Base-by-base conservation (phyloP, 1,140 invertebrate species). In the Branchinecta lynchi region DNA sequence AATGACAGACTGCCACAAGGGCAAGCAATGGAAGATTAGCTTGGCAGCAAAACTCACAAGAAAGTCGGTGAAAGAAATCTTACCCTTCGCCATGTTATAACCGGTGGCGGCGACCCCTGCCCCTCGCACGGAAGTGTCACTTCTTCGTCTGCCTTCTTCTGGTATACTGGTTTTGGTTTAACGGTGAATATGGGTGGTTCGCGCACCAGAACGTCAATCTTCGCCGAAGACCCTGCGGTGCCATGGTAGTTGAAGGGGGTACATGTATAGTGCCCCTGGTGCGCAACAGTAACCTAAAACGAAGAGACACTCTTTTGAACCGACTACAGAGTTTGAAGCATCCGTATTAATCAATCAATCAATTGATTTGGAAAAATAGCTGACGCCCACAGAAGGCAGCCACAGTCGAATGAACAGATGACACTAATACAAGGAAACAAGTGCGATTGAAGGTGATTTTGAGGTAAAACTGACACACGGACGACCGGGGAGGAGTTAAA, bases 201-300 rank as follows among this genome's bases (percentile, higher is more conserved):
- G 76, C 91, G 84, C 7, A 97, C 94, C 73, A 96, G 80, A n/a
- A 98, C 93, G 80, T 97, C 92, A 88, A 98, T 96, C 44, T 87
- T 84, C 43, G 89, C 90, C 66, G 93, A 97, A 66, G 89, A 88
- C 7, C 92, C 90, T 73, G 93, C 92, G 7, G 90, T 92, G 67
- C 93, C 94, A 75, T 96, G 88, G 17, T 88, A 86, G 77, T 96
- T 97, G 77, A 94, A 94, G 10, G 94, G 93, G 10, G 91, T 95
- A 78, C 94, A 98, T 46, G 90, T 92, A 78, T 97, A 98, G 72
- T 87, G 80, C 3, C 89, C 89, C 79, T 93, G 89, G 77, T 95
- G 89, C 77, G 89, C 90, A 78, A 90, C 87, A 76, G 89, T 92
- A 71, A 93, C 81, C 80, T 81, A 66, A 7, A 70, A 74, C 45